phyloP scores from a whole-genome alignment of 2,113 vertebrate species.

The Phycodurus eques region DNA sequence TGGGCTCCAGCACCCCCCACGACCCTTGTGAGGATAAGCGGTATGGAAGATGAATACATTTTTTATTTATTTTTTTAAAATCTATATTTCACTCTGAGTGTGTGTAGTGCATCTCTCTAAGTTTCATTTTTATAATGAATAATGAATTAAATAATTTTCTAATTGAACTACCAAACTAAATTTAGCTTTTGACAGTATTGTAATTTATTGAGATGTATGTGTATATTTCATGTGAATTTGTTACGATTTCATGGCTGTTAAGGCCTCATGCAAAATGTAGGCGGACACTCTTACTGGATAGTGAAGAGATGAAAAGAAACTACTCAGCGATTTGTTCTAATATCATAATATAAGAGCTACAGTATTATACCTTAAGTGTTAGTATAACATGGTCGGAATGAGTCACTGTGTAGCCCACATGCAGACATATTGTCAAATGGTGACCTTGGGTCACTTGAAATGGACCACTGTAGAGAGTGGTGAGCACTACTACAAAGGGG shows the following conservation, averaged over 20 bases:
- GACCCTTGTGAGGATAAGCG: no score
- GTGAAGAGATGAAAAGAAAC: not conserved
- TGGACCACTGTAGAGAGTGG: not conserved
- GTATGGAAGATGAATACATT: no score
- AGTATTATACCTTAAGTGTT: not conserved
- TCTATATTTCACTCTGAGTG: no score
- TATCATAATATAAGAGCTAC: not conserved
- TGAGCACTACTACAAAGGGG: not conserved
- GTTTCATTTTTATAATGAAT: not conserved
- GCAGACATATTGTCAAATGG: not conserved
- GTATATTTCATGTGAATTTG: not conserved
- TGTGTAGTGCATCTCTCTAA: no score
- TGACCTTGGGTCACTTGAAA: slow-evolving; percentile 8
- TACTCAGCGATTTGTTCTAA: not conserved
- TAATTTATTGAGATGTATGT: no score
- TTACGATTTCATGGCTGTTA: not conserved
- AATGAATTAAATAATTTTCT: no score
- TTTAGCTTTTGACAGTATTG: no score
- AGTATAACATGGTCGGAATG: not conserved
- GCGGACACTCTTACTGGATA: not conserved
- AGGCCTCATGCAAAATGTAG: not conserved
- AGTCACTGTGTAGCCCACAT: not conserved
- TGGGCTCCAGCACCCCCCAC: no score
- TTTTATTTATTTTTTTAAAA: no score
- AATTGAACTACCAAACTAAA: no score